These are phyloP conservation scores for Mylabris sibirica DNA, from an alignment of 2,888 invertebrate genomes.

Conservation along the genomic window DNA sequence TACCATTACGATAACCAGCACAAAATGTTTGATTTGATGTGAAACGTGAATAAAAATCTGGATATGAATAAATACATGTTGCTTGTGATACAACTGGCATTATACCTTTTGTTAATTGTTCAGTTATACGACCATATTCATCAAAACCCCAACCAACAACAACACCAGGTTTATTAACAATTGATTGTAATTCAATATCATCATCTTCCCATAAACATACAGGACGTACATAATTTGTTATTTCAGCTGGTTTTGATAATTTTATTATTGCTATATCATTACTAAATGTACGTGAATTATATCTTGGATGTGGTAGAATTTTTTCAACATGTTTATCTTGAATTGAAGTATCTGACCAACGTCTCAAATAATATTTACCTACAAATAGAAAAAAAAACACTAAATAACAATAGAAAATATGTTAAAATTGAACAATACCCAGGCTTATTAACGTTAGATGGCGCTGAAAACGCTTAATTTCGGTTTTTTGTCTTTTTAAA, in stretches of 20 bases:
- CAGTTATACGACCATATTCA: slow-evolving; percentile 66
- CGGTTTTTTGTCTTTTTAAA: no score
- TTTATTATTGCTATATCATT: slow-evolving; percentile 57
- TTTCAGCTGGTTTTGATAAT: slow-evolving; percentile 46
- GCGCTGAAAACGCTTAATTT: no score
- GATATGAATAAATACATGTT: slow-evolving; percentile 68
- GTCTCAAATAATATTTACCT: slow-evolving; percentile 55
- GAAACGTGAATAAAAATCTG: slow-evolving; percentile 68
- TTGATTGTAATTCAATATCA: slow-evolving; percentile 36
- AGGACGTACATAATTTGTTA: slow-evolving; percentile 57
- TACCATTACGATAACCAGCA: slow-evolving; percentile 61
- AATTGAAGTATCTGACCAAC: slow-evolving; percentile 56
- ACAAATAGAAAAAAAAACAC: no score
- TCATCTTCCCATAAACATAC: slow-evolving; percentile 55
- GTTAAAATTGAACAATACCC: no score
- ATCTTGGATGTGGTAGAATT: slow-evolving; percentile 53
- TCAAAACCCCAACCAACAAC: slow-evolving; percentile 66
- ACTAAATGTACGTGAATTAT: slow-evolving; percentile 50
- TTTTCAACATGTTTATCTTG: slow-evolving; percentile 54
- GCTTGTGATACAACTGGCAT: slow-evolving; percentile 70
- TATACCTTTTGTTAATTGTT: slow-evolving; percentile 66
- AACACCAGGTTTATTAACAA: slow-evolving; percentile 51
- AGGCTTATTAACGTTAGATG: no score
- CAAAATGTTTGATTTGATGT: slow-evolving; percentile 66
- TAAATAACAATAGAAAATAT: no score